Evolutionary conservation across 2,797 vertebrate species (phyloP), one percentile per base, ranked within the genome.

Genomic region (Gymnopithys bicolor): DNA sequence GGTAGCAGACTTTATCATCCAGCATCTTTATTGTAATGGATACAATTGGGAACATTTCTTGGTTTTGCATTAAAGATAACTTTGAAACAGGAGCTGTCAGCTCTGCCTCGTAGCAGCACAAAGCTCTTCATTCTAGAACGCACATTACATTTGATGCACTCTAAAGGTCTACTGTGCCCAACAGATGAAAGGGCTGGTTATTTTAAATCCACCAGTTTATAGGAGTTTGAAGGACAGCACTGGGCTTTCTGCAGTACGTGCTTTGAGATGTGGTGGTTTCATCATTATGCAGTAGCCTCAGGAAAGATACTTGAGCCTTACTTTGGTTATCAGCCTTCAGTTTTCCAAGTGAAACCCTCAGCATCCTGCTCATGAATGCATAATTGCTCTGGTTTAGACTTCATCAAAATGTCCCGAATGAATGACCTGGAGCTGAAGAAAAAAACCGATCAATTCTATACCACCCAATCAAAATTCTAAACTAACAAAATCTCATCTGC

Each of bases 301-400:
- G 94, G 95, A 96, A 95, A 90, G 96, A 96, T 90, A 97, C 77
- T 82, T 77, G 94, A 97, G 94, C 48, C 19, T 78, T 55, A 23
- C 78, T 92, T 94, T 59, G 83, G 94, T 96, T 95, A 96, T 96
- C 92, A 88, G 95, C 90, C 91, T 94, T 94, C 94, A 64, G 87
- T 91, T 94, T 97, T 95, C 87, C 97, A 91, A 96, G 93, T 59
- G 89, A 94, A 96, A 95, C 95, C 74, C 68, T 95, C 89, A 75
- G 94, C 85, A 92, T 96, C 92, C 90, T 93, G 73, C 89, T 95
- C 89, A 94, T 96, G 89, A 96, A 95, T 97, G 93, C 48, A 48
- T 97, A 95, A 96, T 97, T 81, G 53, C 81, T 74, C 68, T 70
- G 90, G 89, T 90, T 95, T 46, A 83, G 60, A 55, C 94, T 93